These are phyloP conservation scores for Cheirogaleus major DNA, from an alignment of 2,797 vertebrate genomes.

Conservation along the genomic window DNA sequence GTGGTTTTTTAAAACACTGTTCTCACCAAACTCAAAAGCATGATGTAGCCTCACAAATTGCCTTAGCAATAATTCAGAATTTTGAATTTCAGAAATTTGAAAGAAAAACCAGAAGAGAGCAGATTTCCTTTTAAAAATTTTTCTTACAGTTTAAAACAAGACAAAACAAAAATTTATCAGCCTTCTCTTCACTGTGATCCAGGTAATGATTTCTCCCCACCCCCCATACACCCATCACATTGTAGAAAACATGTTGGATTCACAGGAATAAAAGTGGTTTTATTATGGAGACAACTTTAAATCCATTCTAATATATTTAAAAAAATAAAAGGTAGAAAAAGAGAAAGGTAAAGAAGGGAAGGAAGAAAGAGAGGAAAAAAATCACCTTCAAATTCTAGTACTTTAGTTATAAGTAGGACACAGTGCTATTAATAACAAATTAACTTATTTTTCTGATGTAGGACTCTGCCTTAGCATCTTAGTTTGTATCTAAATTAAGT, in stretches of 20 bases:
- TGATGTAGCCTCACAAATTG: background rate
- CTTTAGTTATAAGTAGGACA: background rate
- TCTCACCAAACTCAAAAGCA: background rate
- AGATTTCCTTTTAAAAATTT: background rate
- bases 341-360: background rate
- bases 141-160: background rate
- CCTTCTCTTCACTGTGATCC: background rate
- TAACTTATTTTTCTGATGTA: background rate
- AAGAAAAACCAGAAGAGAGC: background rate
- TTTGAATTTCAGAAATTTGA: background rate
- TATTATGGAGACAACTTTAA: background rate
- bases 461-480: background rate
- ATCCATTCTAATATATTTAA: background rate
- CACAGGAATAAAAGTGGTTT: background rate
- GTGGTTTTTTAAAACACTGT: background rate
- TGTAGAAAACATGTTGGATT: background rate
- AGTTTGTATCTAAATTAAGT: background rate
- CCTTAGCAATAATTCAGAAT: background rate
- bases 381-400: background rate
- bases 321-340: background rate
- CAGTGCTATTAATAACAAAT: background rate
- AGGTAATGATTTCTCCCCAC: background rate
- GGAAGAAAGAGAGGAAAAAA: background rate
- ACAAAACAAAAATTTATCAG: background rate
- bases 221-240: fast-evolving